phyloP scores from a whole-genome alignment of 1,140 invertebrate genomes.

The Dendroctonus ponderosae region DNA sequence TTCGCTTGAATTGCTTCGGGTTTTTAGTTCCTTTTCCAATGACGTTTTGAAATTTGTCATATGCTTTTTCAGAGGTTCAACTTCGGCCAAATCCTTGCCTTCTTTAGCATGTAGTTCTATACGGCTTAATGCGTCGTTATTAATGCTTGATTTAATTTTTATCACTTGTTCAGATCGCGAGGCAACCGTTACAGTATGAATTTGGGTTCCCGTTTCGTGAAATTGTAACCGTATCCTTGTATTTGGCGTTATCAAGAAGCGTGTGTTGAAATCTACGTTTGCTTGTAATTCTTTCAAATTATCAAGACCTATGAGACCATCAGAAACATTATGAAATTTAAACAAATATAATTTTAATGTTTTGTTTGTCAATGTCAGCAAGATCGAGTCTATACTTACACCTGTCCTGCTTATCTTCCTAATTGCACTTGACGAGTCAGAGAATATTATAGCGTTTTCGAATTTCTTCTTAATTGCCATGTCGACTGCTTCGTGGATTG shows the following conservation, averaged over 20 bases:
- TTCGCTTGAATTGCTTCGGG: conserved; percentile 15
- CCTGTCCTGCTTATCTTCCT: no score
- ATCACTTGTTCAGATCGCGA: no score
- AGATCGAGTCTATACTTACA: no score
- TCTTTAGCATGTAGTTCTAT: not conserved
- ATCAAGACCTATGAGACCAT: conserved; percentile 17
- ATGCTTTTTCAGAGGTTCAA: not conserved
- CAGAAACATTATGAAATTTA: conserved; percentile 19
- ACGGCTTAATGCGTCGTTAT: conserved; percentile 45
- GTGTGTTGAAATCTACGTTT: conserved; percentile 8
- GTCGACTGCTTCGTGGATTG: no score
- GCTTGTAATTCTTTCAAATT: conserved; percentile 13
- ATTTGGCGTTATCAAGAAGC: conserved; percentile 7
- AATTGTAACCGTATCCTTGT: conserved; percentile 11
- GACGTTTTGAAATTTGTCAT: not conserved
- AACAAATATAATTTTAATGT: conserved; percentile 20
- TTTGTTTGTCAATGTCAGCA: no score
- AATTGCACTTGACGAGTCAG: no score
- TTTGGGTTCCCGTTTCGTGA: not conserved
- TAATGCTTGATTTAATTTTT: conserved; percentile 46
- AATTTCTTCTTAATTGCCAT: no score
- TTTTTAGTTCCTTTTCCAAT: not conserved
- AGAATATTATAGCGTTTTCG: no score
- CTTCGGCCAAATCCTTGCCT: not conserved
- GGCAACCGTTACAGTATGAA: no score